A percentile compares a stretch with the other conserved stretches of the same genome.
phyloP scores from a whole-genome alignment of 2,797 vertebrate species.

The Lutjanus argentimaculatus region DNA sequence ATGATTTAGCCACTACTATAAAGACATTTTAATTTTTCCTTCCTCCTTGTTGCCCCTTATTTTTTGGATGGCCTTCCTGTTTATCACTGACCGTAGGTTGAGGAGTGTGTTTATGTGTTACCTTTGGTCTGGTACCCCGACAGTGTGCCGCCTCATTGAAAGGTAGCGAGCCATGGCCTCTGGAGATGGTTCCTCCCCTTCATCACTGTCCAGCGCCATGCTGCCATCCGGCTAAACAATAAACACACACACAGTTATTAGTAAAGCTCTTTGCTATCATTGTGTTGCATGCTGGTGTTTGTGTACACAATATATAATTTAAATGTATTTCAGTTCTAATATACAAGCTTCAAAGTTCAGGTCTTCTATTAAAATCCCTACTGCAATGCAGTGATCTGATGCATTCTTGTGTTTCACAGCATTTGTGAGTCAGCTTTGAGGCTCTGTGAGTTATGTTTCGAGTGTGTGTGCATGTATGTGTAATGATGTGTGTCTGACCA shows the following conservation, averaged over 20 bases:
- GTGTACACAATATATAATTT: background rate
- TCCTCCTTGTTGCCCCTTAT: too few relatives aligned
- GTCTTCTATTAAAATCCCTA: constrained; percentile 44
- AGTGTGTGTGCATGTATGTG: constrained; percentile 19
- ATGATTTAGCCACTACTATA: too few relatives aligned
- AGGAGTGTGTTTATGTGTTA: constrained; percentile 67
- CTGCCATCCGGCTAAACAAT: constrained; percentile 90
- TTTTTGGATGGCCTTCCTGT: too few relatives aligned
- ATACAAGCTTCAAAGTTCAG: constrained; percentile 11
- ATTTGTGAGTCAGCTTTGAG: constrained; percentile 60
- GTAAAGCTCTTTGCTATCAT: background rate
- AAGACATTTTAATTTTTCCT: too few relatives aligned
- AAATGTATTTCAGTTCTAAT: constrained; percentile 7
- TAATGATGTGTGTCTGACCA: constrained; percentile 33
- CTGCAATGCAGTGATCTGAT: constrained; percentile 64
- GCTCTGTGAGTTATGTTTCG: constrained; percentile 40
- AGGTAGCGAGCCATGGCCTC: constrained; percentile 98
- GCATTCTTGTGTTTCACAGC: constrained; percentile 43
- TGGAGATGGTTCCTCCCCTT: constrained; percentile 97
- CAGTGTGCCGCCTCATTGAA: constrained; percentile 98
- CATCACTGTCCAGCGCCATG: constrained; percentile 97
- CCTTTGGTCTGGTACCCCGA: constrained; percentile 98
- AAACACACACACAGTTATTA: constrained; percentile 15
- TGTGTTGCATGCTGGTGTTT: background rate
- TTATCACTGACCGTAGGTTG: background rate